Percentiles rank a stretch among this genome's conserved stretches.
Evolutionary conservation across 2,113 vertebrate species (phyloP).

Genomic region (Opisthocomus hoazin): DNA sequence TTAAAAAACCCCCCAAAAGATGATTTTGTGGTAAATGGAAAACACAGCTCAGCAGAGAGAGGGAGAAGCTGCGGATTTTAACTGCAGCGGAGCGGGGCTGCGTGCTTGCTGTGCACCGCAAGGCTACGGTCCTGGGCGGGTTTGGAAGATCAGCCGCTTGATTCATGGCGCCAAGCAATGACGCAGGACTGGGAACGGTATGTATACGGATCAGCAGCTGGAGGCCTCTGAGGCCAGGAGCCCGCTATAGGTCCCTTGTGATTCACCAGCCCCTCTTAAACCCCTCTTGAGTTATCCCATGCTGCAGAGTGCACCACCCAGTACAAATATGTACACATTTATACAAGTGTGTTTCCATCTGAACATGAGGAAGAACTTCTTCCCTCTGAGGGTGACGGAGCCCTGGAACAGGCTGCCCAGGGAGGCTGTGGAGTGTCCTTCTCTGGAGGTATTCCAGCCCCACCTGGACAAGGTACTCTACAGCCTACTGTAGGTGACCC

Average conservation of each 20-base stretch:
- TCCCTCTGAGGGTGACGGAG: no score
- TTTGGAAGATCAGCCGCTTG: not conserved
- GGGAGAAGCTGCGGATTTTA: not conserved
- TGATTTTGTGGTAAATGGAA: not conserved
- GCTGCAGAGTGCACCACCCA: not conserved
- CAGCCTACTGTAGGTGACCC: no score
- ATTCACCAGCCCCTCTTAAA: not conserved
- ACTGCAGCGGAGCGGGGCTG: not conserved
- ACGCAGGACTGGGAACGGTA: not conserved
- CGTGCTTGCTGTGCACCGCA: not conserved
- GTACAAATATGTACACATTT: not conserved
- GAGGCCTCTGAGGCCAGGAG: not conserved
- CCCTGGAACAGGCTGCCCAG: no score
- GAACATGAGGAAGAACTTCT: no score
- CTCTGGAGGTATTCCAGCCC: no score
- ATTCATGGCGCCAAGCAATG: not conserved
- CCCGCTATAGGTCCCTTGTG: not conserved
- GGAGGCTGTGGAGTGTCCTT: no score
- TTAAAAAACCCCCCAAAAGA: not conserved
- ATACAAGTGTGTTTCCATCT: rapidly evolving
- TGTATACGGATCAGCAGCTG: not conserved
- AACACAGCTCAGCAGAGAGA: not conserved
- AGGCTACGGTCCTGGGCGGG: not conserved
- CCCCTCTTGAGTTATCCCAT: not conserved
- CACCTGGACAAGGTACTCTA: no score